Base-by-base conservation (phyloP, 2,797 vertebrate species). In the Astyanax mexicanus region DNA sequence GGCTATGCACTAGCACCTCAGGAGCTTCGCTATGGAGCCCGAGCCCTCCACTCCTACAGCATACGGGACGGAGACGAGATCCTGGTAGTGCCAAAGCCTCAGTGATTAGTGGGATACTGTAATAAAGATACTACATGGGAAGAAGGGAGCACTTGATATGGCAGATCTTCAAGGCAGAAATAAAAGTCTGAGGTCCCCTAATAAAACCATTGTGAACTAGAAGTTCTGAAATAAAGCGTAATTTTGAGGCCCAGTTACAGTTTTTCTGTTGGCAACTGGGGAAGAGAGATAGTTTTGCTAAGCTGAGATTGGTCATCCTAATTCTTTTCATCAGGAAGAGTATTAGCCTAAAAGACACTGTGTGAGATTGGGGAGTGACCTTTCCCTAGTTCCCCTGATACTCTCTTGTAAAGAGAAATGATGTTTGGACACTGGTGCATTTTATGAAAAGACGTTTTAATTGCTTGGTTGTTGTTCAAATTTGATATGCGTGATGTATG, bases 51-150 rank as follows among this genome's bases (percentile, higher is more conserved):
- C 68, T 99, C 96, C 11, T 99, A 97, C 21, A 92, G 95, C 84
- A 98, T 99, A 78, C 93, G 92, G 10, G 98, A 99, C 74, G 98
- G 98, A 10, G 97, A 97, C 62, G 96, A 98, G 92, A 97, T 99
- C 65, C 94, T 94, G 0, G 95, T 99, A 40, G 95, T 97, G 83
- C 94, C 95, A 67, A 96, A 94, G 69, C 57, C 45, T 55, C 47
- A 84, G 45, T 74, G 21, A 80, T 61, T 17, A 29, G 75, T 52
- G 19, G 38, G 6, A 44, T 44, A 15, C 27, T 11, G 68, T 25
- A 51, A 78, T 27, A 25, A 52, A n/a, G 9, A 35, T 42, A 25
- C 44, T 21, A 4, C n/a, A n/a, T 55, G 68, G 37, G 37, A 21
- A 13, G 71, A 73, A 58, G 11, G 25, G 60, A 57, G 12, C 7